Percentiles rank a stretch among this genome's conserved stretches.
phyloP scores from a whole-genome alignment of 2,888 invertebrate species.

The Bimastos eiseni region DNA sequence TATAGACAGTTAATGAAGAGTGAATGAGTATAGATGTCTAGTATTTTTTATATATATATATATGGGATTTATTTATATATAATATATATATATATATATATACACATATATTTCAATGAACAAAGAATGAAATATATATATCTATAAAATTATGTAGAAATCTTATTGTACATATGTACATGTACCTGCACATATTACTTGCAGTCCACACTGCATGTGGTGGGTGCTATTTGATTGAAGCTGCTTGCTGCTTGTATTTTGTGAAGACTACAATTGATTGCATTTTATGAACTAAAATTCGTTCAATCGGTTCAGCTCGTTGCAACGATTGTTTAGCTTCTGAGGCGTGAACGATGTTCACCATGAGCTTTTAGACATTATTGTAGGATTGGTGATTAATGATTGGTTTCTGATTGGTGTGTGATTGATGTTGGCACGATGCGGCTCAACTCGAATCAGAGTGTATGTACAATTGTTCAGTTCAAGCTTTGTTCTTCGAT shows the following conservation, averaged over 20 bases:
- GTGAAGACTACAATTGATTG: neutral
- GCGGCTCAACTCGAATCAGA: neutral
- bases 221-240: neutral
- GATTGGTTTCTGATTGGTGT: neutral
- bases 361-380: neutral
- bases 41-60: too few relatives aligned
- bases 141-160: neutral
- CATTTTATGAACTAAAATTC: neutral
- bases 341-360: neutral
- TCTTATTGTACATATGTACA: conserved; percentile 8
- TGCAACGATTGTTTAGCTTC: neutral
- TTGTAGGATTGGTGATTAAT: neutral
- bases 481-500: neutral
- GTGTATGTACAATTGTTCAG: neutral
- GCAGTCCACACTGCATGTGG: neutral
- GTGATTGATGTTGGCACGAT: neutral
- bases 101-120: neutral
- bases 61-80: neutral
- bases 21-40: too few relatives aligned
- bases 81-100: too few relatives aligned
- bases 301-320: neutral
- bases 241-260: neutral
- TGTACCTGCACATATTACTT: neutral
- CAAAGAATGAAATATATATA: neutral
- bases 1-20: neutral